Evolutionary conservation across 2,888 invertebrate species (phyloP).

Genomic region (Ectropis crepuscularia): DNA sequence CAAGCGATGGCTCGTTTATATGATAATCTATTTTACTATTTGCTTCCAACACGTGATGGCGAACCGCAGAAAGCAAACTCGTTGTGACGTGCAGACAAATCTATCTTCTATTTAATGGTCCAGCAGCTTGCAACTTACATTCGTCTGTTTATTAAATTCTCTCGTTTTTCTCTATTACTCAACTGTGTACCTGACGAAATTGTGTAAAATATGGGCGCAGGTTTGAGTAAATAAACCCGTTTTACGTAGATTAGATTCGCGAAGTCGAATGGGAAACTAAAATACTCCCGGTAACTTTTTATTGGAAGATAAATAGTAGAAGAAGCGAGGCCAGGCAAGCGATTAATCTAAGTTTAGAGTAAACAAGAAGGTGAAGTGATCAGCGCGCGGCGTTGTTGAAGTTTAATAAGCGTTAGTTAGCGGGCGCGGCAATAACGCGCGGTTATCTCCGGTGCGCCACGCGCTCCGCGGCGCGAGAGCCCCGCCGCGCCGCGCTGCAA

Average conservation of each 20-base stretch:
- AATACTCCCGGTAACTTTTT: conserved; percentile 50
- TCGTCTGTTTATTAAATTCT: conserved; percentile 9
- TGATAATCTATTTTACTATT: conserved; percentile 54
- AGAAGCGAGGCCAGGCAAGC: conserved; percentile 65
- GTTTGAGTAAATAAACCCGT: conserved; percentile 30
- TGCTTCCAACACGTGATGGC: conserved; percentile 47
- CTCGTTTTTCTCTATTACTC: conserved; percentile 18
- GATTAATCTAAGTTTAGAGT: conserved; percentile 83
- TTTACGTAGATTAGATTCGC: conserved; percentile 34
- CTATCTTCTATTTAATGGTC: conserved; percentile 24
- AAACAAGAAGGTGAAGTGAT: conserved; percentile 84
- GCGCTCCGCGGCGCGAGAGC: conserved; percentile 23
- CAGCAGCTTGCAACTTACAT: conserved; percentile 10
- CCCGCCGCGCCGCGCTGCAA: conserved; percentile 37
- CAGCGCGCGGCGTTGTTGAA: conserved; percentile 79
- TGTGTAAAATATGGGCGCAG: conserved; percentile 19
- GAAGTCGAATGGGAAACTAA: conserved; percentile 35
- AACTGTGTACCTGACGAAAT: conserved; percentile 12
- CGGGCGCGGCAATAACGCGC: conserved; percentile 75
- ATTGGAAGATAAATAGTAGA: conserved; percentile 66
- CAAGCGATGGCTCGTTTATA: conserved; percentile 49
- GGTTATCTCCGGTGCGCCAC: conserved; percentile 73
- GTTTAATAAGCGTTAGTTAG: conserved; percentile 84
- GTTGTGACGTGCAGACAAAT: conserved; percentile 24
- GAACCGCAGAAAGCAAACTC: conserved; percentile 15